Conservation (phyloP, 2,797 vertebrate genomes). For the Cirrhinus mrigala region DNA sequence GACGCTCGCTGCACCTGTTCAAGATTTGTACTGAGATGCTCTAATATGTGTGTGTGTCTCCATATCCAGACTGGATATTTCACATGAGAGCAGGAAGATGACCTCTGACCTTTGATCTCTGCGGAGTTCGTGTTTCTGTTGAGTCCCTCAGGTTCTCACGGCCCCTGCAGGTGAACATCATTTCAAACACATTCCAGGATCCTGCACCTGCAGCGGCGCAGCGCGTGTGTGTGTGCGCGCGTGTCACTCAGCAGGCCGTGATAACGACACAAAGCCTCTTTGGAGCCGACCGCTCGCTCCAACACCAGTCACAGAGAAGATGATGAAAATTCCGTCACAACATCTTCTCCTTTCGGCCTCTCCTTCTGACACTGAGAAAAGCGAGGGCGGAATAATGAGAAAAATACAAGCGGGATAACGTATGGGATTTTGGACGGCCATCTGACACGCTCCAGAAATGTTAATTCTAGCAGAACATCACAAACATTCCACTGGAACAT, state of each 20-base stretch:
- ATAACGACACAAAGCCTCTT: conserved; percentile 61
- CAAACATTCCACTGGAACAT: conserved; percentile 42
- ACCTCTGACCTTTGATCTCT: conserved; percentile 52
- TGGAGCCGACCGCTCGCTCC: conserved; percentile 45
- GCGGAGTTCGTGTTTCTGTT: conserved; percentile 43
- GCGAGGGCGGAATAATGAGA: conserved; percentile 30
- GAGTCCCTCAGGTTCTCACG: conserved; percentile 58
- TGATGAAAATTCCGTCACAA: conserved; percentile 56
- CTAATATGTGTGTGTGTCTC: conserved; percentile 25
- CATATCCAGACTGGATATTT: conserved; percentile 38
- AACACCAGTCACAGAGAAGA: conserved; percentile 46
- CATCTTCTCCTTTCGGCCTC: conserved; percentile 41
- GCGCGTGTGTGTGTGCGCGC: conserved; percentile 29
- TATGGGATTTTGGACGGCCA: conserved; percentile 33
- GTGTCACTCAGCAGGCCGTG: conserved; percentile 57
- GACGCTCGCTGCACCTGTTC: conserved; percentile 33
- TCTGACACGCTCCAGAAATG: conserved; percentile 42
- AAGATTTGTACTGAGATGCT: conserved; percentile 20
- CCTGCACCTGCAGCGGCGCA: conserved; percentile 53
- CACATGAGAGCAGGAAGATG: conserved; percentile 51
- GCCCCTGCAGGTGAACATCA: conserved; percentile 57
- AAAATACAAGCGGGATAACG: conserved; percentile 30
- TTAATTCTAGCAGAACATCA: conserved; percentile 50
- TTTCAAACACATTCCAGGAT: conserved; percentile 62
- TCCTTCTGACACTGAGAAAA: conserved; percentile 29